Base-by-base conservation (phyloP, 2,888 invertebrate species). In the Metalampra italica region DNA sequence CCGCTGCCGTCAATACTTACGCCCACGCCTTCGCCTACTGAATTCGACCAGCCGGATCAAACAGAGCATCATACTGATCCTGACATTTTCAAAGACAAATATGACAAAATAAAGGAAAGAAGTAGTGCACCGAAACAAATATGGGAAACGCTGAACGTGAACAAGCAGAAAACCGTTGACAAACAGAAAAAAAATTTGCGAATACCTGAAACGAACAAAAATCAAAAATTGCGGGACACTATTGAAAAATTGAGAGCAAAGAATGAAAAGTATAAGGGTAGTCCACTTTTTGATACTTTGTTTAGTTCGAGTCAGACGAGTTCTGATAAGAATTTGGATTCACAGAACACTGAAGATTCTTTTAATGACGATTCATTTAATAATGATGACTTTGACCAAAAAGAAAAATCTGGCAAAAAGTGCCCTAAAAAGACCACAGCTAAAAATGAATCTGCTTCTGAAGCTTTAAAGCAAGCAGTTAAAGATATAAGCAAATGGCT, bases 401-500 rank as follows among this genome's bases (percentile, higher is more conserved):
- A 75, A 56, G 70, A 64, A 34, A 86, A 82, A 60, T 59, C 67
- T 45, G 68, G 60, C 44, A 89, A 85, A 55, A 87, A 81, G 65
- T 68, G 66, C 12, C 71, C 71, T n/a, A 89, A 83, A 57, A 90
- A 90, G 60, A 84, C 75, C 62, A 71, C 82, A 7, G 87, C 85
- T 40, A 91, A 90, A 61, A 91, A 90, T 59, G 91, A 91, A 66
- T 90, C 90, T 14, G 91, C 92, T 29, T 91, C 91, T 40, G 82
- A 88, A 66, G 89, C 85, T 32, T 66, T 88, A 46, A 88, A 90
- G 57, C 94, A 95, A 83, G 95, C 94, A 13, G 88, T 94, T 0
- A 94, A 96, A 91, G 96, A 96, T 72, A 96, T 96, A 39, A 96
- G 95, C 72, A 95, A 96, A 66, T 96, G 96, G 96, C 81, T 97